Conservation (phyloP, 1,140 invertebrate species). For the Heliconius congener region DNA sequence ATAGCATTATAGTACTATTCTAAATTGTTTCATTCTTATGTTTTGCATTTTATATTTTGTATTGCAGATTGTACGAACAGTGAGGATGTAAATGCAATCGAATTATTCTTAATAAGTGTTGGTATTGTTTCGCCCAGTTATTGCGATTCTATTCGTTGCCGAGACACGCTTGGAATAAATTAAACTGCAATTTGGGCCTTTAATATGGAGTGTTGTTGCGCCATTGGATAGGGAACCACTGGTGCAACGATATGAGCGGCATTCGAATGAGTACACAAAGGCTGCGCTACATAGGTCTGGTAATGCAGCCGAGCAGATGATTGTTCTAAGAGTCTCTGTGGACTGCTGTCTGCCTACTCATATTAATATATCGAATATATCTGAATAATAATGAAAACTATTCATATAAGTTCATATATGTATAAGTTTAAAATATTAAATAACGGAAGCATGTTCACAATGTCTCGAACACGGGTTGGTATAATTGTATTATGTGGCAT, state of each 20-base stretch:
- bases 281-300: constrained; percentile 48
- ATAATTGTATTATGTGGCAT: neutral
- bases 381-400: neutral
- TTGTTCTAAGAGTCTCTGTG: constrained; percentile 49
- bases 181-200: constrained; percentile 78
- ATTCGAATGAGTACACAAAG: constrained; percentile 78
- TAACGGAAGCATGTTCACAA: neutral
- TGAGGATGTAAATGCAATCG: constrained; percentile 43
- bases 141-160: constrained; percentile 71
- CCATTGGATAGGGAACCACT: constrained; percentile 64
- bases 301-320: constrained; percentile 69
- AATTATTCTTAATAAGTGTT: constrained; percentile 59
- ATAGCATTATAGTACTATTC: neutral
- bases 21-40: neutral
- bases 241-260: constrained; percentile 67
- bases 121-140: constrained; percentile 75
- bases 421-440: neutral
- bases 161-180: constrained; percentile 79
- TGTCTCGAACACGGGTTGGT: neutral
- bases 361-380: neutral
- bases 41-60: neutral
- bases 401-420: neutral
- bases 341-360: constrained; percentile 6
- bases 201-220: constrained; percentile 78
- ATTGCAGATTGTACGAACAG: neutral